phyloP scores from a whole-genome alignment of 2,113 vertebrate species.

The Cephalopholis sonnerati region DNA sequence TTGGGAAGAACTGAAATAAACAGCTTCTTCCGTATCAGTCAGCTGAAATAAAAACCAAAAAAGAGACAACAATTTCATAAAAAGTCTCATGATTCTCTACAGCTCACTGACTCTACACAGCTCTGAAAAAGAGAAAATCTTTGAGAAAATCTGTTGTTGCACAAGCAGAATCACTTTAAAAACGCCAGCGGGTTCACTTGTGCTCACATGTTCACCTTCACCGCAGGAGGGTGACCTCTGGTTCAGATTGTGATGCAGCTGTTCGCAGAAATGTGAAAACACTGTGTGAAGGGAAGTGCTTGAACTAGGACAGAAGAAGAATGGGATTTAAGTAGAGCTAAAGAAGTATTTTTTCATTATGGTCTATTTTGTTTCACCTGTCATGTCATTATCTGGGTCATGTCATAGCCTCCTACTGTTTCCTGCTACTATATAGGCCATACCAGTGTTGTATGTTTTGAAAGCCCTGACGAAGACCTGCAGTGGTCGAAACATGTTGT shows the following conservation, averaged over 20 bases:
- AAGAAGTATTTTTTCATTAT: too few species aligned
- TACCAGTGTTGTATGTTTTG: too few species aligned
- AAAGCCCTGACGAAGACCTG: too few species aligned
- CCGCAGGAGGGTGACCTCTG: neutral
- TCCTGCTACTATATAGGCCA: too few species aligned
- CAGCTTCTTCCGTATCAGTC: neutral
- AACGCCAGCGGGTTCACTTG: neutral
- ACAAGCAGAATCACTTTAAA: neutral
- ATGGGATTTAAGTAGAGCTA: too few species aligned
- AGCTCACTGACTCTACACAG: neutral
- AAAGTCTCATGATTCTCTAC: constrained; percentile 7
- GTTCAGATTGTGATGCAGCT: neutral
- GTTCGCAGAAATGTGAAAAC: neutral
- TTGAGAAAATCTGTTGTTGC: neutral
- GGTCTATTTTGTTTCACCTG: too few species aligned
- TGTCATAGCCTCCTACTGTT: too few species aligned
- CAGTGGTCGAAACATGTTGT: too few species aligned
- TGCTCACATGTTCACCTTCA: constrained; percentile 3
- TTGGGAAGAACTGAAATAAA: constrained; percentile 9
- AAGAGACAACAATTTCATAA: constrained; percentile 8
- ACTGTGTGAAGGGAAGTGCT: neutral
- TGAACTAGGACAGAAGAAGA: neutral
- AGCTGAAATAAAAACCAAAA: neutral
- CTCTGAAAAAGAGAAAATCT: neutral
- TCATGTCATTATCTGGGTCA: too few species aligned